Conservation (phyloP, 2,113 vertebrate genomes). For the Callocephalon fimbriatum region DNA sequence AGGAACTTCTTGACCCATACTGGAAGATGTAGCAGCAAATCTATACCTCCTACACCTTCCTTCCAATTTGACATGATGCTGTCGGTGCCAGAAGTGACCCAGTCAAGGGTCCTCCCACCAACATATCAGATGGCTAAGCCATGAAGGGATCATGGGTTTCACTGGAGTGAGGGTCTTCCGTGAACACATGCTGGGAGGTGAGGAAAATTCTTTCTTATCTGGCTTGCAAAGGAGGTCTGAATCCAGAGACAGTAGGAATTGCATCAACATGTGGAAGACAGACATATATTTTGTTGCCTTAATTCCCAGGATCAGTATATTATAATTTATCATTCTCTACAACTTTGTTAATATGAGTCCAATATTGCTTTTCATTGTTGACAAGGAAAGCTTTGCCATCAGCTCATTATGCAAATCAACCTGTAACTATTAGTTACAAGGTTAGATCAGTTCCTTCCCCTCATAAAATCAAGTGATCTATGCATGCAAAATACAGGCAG, state of each 20-base stretch:
- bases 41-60: not conserved
- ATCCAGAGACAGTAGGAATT: not conserved
- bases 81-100: not conserved
- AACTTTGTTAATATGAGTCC: not conserved
- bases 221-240: not conserved
- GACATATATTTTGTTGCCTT: not conserved
- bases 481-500: not conserved
- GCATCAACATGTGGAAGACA: not conserved
- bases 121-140: not conserved
- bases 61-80: not conserved
- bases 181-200: not conserved
- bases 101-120: not conserved
- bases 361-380: not conserved
- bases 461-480: not conserved
- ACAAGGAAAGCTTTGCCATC: not conserved
- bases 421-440: not conserved
- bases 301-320: not conserved
- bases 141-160: not conserved
- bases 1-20: not conserved
- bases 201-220: not conserved
- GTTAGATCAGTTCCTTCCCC: not conserved
- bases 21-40: not conserved
- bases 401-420: not conserved
- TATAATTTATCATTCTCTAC: not conserved
- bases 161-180: not conserved